These are phyloP conservation scores for Neolamprologus sp. DNA, from an alignment of 2,113 vertebrate species.

Conservation along the genomic window DNA sequence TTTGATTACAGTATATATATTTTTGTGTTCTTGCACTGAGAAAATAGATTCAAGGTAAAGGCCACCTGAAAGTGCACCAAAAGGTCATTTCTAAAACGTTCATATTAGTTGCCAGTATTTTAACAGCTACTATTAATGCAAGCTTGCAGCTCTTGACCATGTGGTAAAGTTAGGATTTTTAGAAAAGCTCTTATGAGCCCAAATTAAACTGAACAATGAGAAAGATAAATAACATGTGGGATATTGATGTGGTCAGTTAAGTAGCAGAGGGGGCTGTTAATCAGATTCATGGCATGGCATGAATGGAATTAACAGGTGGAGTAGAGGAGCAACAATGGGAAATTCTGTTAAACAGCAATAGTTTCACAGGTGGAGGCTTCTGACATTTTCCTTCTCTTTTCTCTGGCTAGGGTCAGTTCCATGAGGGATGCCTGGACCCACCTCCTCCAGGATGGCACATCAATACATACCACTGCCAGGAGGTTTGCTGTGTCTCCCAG, in stretches of 20 bases:
- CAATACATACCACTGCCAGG: fast-evolving
- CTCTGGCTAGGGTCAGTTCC: not conserved
- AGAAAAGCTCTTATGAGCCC: not conserved
- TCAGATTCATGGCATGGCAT: not conserved
- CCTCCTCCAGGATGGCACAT: not conserved
- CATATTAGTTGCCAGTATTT: not conserved
- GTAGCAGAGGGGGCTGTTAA: not conserved
- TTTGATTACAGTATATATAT: not conserved
- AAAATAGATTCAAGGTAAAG: not conserved
- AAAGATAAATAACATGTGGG: not conserved
- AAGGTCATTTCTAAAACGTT: not conserved
- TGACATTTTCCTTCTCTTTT: not conserved
- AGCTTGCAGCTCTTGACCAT: not conserved
- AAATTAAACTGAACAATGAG: not conserved
- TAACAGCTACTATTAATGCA: not conserved
- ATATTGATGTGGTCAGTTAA: not conserved
- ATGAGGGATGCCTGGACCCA: not conserved
- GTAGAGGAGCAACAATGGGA: not conserved
- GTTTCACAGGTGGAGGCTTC: not conserved
- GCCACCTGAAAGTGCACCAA: not conserved
- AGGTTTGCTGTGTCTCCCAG: not conserved
- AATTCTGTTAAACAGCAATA: not conserved
- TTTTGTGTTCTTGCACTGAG: not conserved
- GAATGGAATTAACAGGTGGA: not conserved
- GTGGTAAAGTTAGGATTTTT: not conserved